These are phyloP conservation scores for Chaetodon trifasciatus DNA, from an alignment of 2,797 vertebrate species.

Conservation along the genomic window DNA sequence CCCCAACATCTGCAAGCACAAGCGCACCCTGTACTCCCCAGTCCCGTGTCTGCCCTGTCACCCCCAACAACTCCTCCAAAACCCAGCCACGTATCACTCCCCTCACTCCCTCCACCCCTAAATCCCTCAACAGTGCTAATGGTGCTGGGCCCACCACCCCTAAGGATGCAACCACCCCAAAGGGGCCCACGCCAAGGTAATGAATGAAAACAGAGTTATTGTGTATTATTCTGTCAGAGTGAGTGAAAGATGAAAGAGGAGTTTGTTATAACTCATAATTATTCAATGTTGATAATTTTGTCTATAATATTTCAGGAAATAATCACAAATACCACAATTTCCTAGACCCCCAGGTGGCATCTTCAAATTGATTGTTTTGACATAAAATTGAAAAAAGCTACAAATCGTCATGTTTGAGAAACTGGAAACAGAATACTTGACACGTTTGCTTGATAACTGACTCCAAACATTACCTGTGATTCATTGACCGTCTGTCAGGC, in stretches of 20 bases:
- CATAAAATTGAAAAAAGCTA: not conserved
- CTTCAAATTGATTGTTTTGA: not conserved
- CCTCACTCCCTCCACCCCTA: constrained; percentile 72
- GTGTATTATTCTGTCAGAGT: not conserved
- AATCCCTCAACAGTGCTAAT: constrained; percentile 58
- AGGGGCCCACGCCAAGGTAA: constrained; percentile 90
- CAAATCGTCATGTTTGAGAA: not conserved
- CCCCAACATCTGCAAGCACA: constrained; percentile 45
- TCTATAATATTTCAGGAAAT: not conserved
- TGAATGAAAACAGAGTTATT: constrained; percentile 14
- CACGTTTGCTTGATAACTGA: not conserved
- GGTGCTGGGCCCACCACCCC: constrained; percentile 68
- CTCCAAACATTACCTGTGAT: not conserved
- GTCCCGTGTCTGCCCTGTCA: constrained; percentile 44
- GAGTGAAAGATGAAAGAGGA: not conserved
- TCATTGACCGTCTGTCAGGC: not conserved
- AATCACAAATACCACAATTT: not conserved
- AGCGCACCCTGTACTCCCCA: constrained; percentile 71
- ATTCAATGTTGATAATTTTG: not conserved
- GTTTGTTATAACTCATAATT: not conserved
- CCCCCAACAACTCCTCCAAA: constrained; percentile 51
- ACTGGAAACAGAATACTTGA: too few species aligned
- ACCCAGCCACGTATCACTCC: constrained; percentile 41
- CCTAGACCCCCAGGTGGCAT: not conserved
- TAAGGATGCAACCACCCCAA: constrained; percentile 73